Evolutionary conservation across 2,888 invertebrate species (phyloP), one percentile per base, ranked within the genome.

Genomic region (Nysson spinosus): DNA sequence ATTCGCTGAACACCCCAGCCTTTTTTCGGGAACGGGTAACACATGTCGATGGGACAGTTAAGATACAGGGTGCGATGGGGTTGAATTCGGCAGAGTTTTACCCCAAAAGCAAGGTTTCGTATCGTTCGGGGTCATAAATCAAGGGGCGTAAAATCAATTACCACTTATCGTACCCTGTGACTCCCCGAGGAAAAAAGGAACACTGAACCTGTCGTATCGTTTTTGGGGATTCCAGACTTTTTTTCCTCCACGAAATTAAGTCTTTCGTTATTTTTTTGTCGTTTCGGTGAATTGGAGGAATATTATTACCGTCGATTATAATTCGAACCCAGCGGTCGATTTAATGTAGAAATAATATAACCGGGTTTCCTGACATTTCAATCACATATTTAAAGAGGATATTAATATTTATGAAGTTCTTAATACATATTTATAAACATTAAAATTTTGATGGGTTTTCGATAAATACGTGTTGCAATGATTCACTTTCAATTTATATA

Each of bases 141-240:
- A 86, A 78, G 77, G 73, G 78, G 81, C 83, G 83, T 84, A 77
- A 85, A 87, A 87, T 87, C 85, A 86, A 87, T 86, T 86, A 84
- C 78, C 80, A 79, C 84, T 86, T 83, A 84, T 85, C 82, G 79
- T n/a, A 6, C 40, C n/a, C 56, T 35, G 42, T 44, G 52, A 61
- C 56, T 19, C 28, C 30, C 34, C 4, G 35, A 12, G 43, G 24
- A 30, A 24, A 24, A 28, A 26, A 50, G 44, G 34, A 11, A 17
- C 32, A 35, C 60, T 26, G 64, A 72, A 72, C 72, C 72, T 72
- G 72, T 73, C 56, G 47, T 30, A 11, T 44, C 19, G n/a, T n/a
- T 7, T 35, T n/a, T 12, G 2, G 16, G 9, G 19, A 1, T 19
- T n/a, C 11, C 11, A 7, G 2, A 5, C 14, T 28, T 35, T 51